phyloP scores from a whole-genome alignment of 2,113 vertebrate genomes.

The Plestiodon gilberti region DNA sequence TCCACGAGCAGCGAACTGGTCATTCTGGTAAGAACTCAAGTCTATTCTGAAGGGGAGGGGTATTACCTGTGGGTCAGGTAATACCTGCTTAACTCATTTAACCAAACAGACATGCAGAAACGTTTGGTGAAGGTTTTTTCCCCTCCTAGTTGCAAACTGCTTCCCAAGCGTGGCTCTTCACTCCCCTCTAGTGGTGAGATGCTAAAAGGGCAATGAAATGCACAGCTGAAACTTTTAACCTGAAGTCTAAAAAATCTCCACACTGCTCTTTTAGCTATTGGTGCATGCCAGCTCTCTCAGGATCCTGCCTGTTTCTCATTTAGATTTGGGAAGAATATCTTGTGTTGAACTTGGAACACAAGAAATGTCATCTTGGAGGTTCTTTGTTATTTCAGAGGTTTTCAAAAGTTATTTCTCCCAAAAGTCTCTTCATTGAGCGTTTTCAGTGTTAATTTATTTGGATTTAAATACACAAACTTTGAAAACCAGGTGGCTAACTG shows the following conservation, averaged over 20 bases:
- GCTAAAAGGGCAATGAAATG: background rate
- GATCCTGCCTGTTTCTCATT: background rate
- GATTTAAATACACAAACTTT: background rate
- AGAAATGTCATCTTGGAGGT: background rate
- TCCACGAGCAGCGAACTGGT: slow-evolving; percentile 83
- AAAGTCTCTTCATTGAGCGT: background rate
- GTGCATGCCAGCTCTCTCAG: background rate
- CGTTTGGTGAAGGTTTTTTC: background rate
- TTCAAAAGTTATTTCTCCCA: no score
- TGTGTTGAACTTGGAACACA: background rate
- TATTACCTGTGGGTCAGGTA: background rate
- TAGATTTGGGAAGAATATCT: background rate
- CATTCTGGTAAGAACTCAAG: slow-evolving; percentile 88
- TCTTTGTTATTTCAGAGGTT: background rate
- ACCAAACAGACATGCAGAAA: background rate
- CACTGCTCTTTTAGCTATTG: background rate
- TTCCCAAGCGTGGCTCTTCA: background rate
- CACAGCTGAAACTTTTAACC: no score
- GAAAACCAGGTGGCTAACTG: background rate
- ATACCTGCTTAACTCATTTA: no score
- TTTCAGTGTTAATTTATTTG: background rate
- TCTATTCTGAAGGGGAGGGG: background rate
- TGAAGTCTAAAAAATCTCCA: no score
- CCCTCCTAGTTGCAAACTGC: background rate
- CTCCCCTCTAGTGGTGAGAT: background rate